Percentiles rank a stretch among this genome's conserved stretches.
Evolutionary conservation across 2,797 vertebrate species (phyloP).

Genomic region (Naso thynnoides): DNA sequence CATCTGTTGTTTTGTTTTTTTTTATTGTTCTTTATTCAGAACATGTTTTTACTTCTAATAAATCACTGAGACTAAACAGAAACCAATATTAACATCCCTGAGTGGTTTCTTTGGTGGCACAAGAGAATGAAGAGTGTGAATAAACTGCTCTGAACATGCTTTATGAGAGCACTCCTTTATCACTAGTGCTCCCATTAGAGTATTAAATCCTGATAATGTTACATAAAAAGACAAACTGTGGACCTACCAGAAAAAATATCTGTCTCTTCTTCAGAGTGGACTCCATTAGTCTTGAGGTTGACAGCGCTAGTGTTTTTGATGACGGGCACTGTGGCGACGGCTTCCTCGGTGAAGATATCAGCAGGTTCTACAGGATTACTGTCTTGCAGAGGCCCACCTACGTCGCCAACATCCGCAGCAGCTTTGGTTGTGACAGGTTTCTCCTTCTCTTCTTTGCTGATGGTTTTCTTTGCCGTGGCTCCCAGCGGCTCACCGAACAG

Average conservation of each 20-base stretch:
- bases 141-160: no score
- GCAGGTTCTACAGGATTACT: conserved; percentile 37
- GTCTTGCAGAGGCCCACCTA: conserved; percentile 53
- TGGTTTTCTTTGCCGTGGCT: conserved; percentile 63
- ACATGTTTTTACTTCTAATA: background rate
- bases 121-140: no score
- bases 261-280: conserved; percentile 88
- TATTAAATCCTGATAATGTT: background rate
- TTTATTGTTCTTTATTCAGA: no score
- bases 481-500: conserved; percentile 75
- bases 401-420: background rate
- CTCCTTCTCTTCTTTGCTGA: conserved; percentile 53
- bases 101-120: background rate
- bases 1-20: conserved; percentile 1
- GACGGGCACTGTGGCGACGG: conserved; percentile 36
- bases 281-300: conserved; percentile 85
- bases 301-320: conserved; percentile 80
- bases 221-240: background rate
- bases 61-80: background rate
- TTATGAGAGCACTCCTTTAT: background rate
- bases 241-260: conserved; percentile 92
- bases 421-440: conserved; percentile 46
- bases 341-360: conserved; percentile 81
- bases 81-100: background rate
- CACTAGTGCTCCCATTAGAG: background rate